Percentiles rank a stretch among this genome's conserved stretches.
phyloP scores from a whole-genome alignment of 2,888 invertebrate species.

The Erynnis tages region DNA sequence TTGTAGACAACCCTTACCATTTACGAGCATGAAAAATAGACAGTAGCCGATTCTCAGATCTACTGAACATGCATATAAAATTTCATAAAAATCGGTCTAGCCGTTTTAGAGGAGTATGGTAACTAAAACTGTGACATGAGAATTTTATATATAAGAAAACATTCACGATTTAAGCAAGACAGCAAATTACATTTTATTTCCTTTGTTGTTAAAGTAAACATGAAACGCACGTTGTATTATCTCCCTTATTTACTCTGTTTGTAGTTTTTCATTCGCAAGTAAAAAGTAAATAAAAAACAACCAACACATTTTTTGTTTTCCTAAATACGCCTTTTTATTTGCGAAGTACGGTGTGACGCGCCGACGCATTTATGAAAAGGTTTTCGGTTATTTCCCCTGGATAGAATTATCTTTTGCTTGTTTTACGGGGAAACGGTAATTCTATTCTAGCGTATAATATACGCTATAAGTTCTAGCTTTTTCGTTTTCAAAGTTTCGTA shows the following conservation, averaged over 20 bases:
- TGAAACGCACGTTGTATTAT: constrained; percentile 13
- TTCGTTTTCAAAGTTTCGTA: too few relatives aligned
- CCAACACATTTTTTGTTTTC: constrained; percentile 7
- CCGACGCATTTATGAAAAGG: constrained; percentile 20
- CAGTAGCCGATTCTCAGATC: too few relatives aligned
- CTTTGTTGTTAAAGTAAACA: constrained; percentile 48
- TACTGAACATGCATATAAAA: too few relatives aligned
- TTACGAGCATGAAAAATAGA: too few relatives aligned
- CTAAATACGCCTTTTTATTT: constrained; percentile 16
- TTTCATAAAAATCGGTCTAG: too few relatives aligned
- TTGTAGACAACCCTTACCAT: too few relatives aligned
- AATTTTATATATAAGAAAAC: too few relatives aligned
- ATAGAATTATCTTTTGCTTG: constrained; percentile 9
- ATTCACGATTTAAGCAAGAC: too few relatives aligned
- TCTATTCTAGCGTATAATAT: not conserved
- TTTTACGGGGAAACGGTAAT: constrained; percentile 7
- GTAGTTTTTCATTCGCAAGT: constrained; percentile 15
- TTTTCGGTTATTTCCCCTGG: constrained; percentile 12
- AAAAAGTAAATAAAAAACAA: constrained; percentile 13
- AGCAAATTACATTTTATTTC: too few relatives aligned
- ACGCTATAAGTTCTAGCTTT: too few relatives aligned
- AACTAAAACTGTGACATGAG: too few relatives aligned
- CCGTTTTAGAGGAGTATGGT: too few relatives aligned
- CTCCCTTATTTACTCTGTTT: not conserved
- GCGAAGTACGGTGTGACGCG: constrained; percentile 17